Evolutionary conservation across 2,113 vertebrate genomes (phyloP).

Genomic region (Tachysurus vachellii): DNA sequence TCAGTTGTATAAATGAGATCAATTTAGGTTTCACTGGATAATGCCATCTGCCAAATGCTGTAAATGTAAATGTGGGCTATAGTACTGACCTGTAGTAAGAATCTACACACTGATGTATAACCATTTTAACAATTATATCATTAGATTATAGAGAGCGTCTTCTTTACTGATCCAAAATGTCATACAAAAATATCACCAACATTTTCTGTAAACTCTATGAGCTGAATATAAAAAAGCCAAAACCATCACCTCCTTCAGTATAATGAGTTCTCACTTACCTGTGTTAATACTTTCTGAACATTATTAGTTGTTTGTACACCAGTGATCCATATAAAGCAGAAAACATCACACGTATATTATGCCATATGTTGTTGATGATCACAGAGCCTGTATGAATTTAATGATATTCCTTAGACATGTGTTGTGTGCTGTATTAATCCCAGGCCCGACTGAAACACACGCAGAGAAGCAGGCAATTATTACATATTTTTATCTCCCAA

Average conservation of each 20-base stretch:
- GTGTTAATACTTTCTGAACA: background rate
- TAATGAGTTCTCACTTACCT: background rate
- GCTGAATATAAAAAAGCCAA: background rate
- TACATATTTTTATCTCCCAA: slow-evolving; percentile 56
- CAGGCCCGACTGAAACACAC: slow-evolving; percentile 54
- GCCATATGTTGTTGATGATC: slow-evolving; percentile 37
- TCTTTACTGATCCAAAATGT: background rate
- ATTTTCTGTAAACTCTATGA: background rate
- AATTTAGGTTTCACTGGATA: too few relatives aligned
- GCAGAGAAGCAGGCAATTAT: slow-evolving; percentile 43
- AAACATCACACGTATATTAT: slow-evolving; percentile 55
- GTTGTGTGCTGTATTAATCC: slow-evolving; percentile 57
- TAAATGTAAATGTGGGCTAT: background rate
- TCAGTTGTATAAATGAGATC: too few relatives aligned
- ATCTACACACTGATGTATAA: background rate
- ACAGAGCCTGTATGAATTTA: slow-evolving; percentile 12
- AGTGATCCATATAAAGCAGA: slow-evolving; percentile 53
- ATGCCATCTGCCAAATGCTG: too few relatives aligned
- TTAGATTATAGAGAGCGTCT: background rate
- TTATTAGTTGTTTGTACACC: slow-evolving; percentile 59
- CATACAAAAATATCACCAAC: background rate
- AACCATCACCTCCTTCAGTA: background rate
- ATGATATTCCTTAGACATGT: slow-evolving; percentile 6
- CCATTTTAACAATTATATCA: background rate
- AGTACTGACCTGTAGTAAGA: background rate